These are phyloP conservation scores for Hedya salicella DNA, from an alignment of 2,888 invertebrate genomes.

Conservation along the genomic window DNA sequence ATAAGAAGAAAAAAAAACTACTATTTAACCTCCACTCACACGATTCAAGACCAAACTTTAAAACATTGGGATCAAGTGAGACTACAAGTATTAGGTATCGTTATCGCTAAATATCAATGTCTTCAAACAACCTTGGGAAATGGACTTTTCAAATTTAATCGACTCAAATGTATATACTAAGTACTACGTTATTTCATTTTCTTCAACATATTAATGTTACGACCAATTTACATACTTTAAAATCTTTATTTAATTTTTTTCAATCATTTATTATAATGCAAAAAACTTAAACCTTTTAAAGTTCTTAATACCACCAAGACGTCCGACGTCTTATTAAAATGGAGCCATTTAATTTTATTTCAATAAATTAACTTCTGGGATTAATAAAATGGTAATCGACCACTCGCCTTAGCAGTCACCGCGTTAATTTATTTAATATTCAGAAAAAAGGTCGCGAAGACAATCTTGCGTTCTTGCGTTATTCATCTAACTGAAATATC, in stretches of 20 bases:
- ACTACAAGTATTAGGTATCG: too few species aligned
- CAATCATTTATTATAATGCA: neutral
- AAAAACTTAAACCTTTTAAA: constrained; percentile 3
- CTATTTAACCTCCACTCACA: too few species aligned
- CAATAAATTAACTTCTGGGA: constrained; percentile 40
- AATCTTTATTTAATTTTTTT: neutral
- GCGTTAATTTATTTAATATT: constrained; percentile 40
- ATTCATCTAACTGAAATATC: neutral
- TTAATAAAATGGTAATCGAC: constrained; percentile 42
- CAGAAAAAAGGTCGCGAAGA: constrained; percentile 20
- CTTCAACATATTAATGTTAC: too few species aligned
- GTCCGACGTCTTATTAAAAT: constrained; percentile 30
- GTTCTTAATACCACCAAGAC: neutral
- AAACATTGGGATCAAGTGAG: too few species aligned
- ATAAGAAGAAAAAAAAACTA: too few species aligned
- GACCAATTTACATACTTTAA: neutral
- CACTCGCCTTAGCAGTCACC: constrained; percentile 26
- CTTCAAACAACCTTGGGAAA: too few species aligned
- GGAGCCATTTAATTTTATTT: constrained; percentile 39
- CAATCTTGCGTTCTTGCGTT: constrained; percentile 4
- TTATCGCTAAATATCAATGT: too few species aligned
- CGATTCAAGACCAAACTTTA: too few species aligned
- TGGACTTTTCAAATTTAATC: too few species aligned
- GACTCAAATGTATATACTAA: too few species aligned
- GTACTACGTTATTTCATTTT: too few species aligned